phyloP scores from a whole-genome alignment of 2,113 vertebrate genomes.

The Cnemophilus loriae region DNA sequence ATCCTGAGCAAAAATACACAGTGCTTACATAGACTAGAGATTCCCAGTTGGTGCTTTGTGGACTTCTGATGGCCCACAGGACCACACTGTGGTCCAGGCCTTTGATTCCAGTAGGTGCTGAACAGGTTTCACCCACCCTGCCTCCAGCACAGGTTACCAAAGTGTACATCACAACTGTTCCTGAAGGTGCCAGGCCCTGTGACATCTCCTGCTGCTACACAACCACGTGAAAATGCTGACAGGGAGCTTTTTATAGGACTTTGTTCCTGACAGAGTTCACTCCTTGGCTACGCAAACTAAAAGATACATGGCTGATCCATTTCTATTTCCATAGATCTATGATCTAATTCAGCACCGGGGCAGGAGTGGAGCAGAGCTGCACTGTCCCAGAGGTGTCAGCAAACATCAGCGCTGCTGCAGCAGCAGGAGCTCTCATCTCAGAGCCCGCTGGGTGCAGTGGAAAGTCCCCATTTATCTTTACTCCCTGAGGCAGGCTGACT shows the following conservation, averaged over 20 bases:
- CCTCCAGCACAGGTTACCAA: neutral
- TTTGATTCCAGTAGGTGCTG: neutral
- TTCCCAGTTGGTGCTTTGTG: neutral
- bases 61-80: neutral
- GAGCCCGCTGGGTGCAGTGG: too few species aligned
- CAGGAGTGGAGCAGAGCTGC: neutral
- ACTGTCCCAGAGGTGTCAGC: neutral
- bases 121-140: neutral
- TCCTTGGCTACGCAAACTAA: neutral
- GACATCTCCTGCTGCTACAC: neutral
- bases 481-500: neutral
- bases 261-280: neutral
- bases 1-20: neutral
- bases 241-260: neutral
- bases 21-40: fast-evolving
- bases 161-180: neutral
- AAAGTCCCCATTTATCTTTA: neutral
- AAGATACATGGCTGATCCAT: neutral
- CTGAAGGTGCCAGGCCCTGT: neutral
- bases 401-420: fast-evolving
- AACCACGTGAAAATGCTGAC: neutral
- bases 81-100: neutral
- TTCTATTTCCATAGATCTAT: too few species aligned
- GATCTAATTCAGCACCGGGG: neutral
- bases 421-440: neutral